Percentiles rank a stretch among this genome's conserved stretches.
phyloP scores from a whole-genome alignment of 92 coral and sea anemone genomes.

The Hydrozoanthus gracilis region DNA sequence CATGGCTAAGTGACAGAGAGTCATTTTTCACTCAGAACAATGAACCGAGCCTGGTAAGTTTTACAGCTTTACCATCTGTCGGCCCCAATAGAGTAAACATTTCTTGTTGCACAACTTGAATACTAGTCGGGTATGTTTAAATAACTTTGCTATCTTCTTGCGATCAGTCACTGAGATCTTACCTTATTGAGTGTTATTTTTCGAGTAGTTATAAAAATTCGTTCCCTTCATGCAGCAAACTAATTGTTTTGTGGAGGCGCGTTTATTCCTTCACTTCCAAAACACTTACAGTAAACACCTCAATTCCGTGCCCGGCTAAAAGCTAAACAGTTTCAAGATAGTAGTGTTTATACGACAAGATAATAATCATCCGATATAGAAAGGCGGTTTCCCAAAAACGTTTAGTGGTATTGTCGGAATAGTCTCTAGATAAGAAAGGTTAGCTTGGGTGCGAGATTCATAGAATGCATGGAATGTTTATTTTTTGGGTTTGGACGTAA shows the following conservation, averaged over 20 bases:
- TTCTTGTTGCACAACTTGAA: neutral
- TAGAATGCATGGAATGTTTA: slow-evolving; percentile 38
- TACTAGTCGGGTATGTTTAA: slow-evolving; percentile 39
- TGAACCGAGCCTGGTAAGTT: neutral
- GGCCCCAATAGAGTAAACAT: neutral
- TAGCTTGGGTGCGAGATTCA: slow-evolving; percentile 27
- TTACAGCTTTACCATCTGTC: neutral
- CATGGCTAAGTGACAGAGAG: too few species aligned
- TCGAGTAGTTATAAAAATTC: too few species aligned
- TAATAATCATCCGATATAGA: slow-evolving; percentile 41
- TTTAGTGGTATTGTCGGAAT: slow-evolving; percentile 40
- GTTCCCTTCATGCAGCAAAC: too few species aligned
- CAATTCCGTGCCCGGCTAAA: slow-evolving; percentile 13
- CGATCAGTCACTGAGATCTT: neutral
- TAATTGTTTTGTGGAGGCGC: slow-evolving; percentile 39
- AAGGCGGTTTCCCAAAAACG: slow-evolving; percentile 38
- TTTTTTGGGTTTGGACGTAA: neutral
- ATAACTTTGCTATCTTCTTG: neutral
- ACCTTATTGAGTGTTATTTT: too few species aligned
- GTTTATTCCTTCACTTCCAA: slow-evolving; percentile 16
- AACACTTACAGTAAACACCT: slow-evolving; percentile 41
- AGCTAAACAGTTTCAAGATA: slow-evolving; percentile 28
- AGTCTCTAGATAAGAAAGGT: slow-evolving; percentile 43
- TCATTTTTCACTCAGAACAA: too few species aligned
- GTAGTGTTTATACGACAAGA: slow-evolving; percentile 38